Evolutionary conservation across 1,140 invertebrate genomes (phyloP).

Genomic region (Penaeus japonicus): DNA sequence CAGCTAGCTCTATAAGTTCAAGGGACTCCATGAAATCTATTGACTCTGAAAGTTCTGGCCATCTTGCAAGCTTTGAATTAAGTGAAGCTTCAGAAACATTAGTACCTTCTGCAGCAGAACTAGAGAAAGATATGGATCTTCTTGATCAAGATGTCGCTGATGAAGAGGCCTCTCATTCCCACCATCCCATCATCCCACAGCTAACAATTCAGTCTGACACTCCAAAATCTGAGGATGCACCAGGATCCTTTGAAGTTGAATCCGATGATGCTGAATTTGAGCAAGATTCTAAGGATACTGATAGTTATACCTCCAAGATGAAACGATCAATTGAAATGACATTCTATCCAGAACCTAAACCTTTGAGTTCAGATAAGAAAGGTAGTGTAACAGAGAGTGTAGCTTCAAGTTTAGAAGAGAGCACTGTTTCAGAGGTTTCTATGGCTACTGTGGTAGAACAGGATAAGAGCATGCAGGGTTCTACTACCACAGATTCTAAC

Average conservation of each 20-base stretch:
- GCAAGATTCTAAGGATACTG: conserved; percentile 60
- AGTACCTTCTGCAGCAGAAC: conserved; percentile 75
- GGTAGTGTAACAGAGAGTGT: conserved; percentile 36
- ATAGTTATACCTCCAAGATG: conserved; percentile 68
- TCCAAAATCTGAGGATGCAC: conserved; percentile 60
- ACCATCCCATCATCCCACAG: conserved; percentile 52
- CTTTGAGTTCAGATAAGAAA: conserved; percentile 61
- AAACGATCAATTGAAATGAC: conserved; percentile 90
- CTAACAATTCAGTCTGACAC: conserved; percentile 58
- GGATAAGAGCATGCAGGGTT: conserved; percentile 32
- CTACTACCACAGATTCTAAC: conserved; percentile 27
- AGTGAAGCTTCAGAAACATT: conserved; percentile 90
- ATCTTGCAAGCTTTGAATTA: conserved; percentile 83
- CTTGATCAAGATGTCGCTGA: conserved; percentile 64
- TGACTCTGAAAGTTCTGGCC: conserved; percentile 86
- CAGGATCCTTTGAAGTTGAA: conserved; percentile 57
- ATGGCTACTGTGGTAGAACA: conserved; percentile 69
- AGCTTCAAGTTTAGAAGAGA: conserved; percentile 58
- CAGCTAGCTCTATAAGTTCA: conserved; percentile 82
- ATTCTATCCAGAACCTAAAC: conserved; percentile 76
- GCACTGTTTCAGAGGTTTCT: conserved; percentile 65
- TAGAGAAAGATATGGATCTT: conserved; percentile 67
- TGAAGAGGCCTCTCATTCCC: conserved; percentile 57
- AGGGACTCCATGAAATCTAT: conserved; percentile 88
- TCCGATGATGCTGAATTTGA: conserved; percentile 65